Evolutionary conservation across 2,113 vertebrate species (phyloP).

Genomic region (Rattus norvegicus): DNA sequence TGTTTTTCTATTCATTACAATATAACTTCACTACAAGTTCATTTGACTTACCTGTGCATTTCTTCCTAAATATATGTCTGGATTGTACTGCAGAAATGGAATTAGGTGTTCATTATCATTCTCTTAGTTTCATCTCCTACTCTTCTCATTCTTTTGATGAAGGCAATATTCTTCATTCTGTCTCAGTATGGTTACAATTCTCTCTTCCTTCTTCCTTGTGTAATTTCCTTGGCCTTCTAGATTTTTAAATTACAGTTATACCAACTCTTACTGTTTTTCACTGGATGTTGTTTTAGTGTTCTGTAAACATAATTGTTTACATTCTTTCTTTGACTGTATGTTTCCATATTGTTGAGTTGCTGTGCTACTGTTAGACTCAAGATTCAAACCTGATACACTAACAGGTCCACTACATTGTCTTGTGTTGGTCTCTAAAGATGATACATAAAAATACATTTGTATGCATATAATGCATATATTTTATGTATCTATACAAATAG

Average conservation of each 20-base stretch:
- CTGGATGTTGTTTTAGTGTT: too few species aligned
- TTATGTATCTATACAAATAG: background rate
- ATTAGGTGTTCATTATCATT: background rate
- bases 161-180: background rate
- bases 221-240: background rate
- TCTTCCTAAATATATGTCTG: background rate
- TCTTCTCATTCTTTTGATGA: background rate
- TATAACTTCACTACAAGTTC: background rate
- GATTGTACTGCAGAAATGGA: background rate
- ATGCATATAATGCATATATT: background rate
- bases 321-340: background rate
- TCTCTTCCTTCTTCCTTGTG: background rate
- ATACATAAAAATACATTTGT: background rate
- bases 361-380: too few species aligned
- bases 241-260: too few species aligned
- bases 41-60: background rate
- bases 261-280: too few species aligned
- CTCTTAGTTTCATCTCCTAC: background rate
- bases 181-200: background rate
- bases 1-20: background rate
- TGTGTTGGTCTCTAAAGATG: background rate
- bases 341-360: background rate
- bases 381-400: too few species aligned
- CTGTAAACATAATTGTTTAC: too few species aligned
- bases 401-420: background rate